Base-by-base conservation (phyloP, 2,888 invertebrate genomes). In the Anoplius nigerrimus region DNA sequence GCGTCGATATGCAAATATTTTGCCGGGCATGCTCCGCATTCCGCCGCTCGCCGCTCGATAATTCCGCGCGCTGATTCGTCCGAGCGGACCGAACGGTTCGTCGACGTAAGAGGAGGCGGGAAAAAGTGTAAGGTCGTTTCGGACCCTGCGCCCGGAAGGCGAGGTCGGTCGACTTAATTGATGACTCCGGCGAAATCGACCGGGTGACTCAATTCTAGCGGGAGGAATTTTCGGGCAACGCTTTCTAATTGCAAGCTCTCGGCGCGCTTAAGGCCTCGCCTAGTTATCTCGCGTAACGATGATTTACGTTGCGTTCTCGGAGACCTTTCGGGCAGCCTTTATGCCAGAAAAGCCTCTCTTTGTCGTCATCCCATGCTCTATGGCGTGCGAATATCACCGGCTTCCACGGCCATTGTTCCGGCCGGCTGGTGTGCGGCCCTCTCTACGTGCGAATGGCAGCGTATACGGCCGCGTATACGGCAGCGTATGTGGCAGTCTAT, bases 271-370 rank as follows among this genome's bases (percentile, higher is more conserved):
- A 68, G 69, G 62, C 66, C 57, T 48, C 27, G 63, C 61, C 21
- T 46, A 59, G 65, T 59, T 61, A 61, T 59, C 65, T 45, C 46
- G 67, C 61, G 68, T 71, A 71, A 80, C 67, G 76, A 80, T 80
- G 79, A 79, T 79, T 78, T 78, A 79, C 75, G 75, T 56, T 18
- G 66, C 67, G 69, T 72, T 76, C 74, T 67, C 66, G 18, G 52
- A 21, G 55, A 59, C 69, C 65, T 66, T 42, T 65, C 53, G 42
- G 52, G 68, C 66, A 75, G 72, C 75, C 80, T 78, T 80, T 79
- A 74, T 78, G 54, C 69, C 55, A 57, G 69, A 75, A 80, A 79
- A 80, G 73, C 78, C 66, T 68, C 73, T 78, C 79, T 80, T 80
- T 80, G 79, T 80, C 78, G 73, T 72, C 78, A 59, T 73, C 69